Conservation (phyloP, 2,113 vertebrate species). For the Ancistrus triradiatus region DNA sequence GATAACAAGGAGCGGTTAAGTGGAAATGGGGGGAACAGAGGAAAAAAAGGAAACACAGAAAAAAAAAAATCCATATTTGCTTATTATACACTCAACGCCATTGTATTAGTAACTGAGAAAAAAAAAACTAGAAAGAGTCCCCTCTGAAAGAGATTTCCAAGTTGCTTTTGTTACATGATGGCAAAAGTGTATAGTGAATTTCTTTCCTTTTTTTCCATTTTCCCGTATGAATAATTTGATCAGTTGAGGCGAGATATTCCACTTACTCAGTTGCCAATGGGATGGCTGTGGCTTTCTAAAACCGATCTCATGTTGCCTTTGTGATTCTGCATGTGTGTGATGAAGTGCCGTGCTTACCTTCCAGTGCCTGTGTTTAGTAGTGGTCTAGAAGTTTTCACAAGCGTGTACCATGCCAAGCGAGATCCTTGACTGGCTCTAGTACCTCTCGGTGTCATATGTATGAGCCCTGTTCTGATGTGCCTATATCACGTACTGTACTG, state of each 20-base stretch:
- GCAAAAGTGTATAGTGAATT: background rate
- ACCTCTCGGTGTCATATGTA: background rate
- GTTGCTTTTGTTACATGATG: no score
- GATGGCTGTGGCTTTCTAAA: background rate
- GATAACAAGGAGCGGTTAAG: slow-evolving; percentile 98
- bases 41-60: no score
- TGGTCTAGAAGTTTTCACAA: background rate
- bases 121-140: no score
- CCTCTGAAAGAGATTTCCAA: no score
- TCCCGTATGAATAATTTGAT: no score
- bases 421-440: background rate
- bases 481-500: background rate
- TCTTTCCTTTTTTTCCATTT: background rate
- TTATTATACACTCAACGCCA: no score
- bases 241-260: background rate
- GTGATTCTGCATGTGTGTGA: slow-evolving; percentile 32
- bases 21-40: no score
- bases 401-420: background rate
- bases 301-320: background rate
- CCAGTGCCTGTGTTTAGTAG: no score
- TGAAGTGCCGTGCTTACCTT: slow-evolving; percentile 49
- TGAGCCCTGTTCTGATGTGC: background rate
- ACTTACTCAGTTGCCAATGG: background rate
- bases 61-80: no score
- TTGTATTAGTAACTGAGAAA: no score